A percentile compares a stretch with the other conserved stretches of the same genome.
These are phyloP conservation scores for Trachurus trachurus DNA, from an alignment of 2,797 vertebrate genomes.

Conservation along the genomic window DNA sequence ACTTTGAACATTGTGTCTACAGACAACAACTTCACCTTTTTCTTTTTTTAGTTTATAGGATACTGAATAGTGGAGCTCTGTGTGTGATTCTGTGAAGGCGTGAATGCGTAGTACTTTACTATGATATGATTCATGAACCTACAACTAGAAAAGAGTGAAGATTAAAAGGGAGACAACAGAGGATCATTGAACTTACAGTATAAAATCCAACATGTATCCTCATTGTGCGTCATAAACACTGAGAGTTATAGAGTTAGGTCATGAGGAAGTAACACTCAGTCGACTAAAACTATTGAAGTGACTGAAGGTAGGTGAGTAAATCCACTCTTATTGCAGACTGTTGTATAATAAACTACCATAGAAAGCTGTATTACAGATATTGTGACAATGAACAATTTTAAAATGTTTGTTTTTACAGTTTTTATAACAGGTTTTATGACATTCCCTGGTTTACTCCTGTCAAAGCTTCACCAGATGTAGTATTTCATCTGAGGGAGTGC, in stretches of 20 bases:
- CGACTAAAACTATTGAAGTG: not conserved
- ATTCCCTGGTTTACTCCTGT: too few relatives aligned
- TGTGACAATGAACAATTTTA: too few relatives aligned
- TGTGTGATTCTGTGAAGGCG: not conserved
- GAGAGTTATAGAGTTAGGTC: not conserved
- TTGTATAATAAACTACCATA: too few relatives aligned
- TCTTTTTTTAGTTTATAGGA: not conserved
- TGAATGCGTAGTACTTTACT: slow-evolving; percentile 22
- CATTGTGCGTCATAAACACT: not conserved
- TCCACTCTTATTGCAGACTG: too few relatives aligned
- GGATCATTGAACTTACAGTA: not conserved
- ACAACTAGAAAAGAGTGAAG: not conserved
- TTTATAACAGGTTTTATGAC: too few relatives aligned
- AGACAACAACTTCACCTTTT: slow-evolving; percentile 33
- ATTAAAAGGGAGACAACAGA: not conserved
- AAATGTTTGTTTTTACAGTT: too few relatives aligned
- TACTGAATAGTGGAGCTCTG: slow-evolving; percentile 10
- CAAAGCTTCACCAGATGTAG: too few relatives aligned
- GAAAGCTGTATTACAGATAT: too few relatives aligned
- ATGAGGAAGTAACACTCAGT: not conserved
- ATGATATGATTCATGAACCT: slow-evolving; percentile 14
- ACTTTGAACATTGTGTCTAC: not conserved
- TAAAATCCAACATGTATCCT: slow-evolving; percentile 1
- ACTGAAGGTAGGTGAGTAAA: not conserved
- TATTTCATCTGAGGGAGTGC: not conserved